Percentiles rank a stretch among this genome's conserved stretches.
These are phyloP conservation scores for Dromiciops gliroides DNA, from an alignment of 2,113 vertebrate species.

Conservation along the genomic window DNA sequence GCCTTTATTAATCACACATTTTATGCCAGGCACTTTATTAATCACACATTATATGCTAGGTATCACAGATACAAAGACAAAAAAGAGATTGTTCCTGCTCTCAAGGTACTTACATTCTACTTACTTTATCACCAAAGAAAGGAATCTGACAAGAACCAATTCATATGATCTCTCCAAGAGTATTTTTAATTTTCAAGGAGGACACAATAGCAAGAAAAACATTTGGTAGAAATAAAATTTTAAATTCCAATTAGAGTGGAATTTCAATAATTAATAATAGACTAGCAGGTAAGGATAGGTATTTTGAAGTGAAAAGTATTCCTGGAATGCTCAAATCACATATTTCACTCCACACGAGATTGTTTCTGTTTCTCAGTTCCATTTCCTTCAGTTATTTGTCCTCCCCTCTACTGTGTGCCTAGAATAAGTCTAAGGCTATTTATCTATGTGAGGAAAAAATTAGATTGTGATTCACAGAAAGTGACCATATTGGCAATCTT, in stretches of 20 bases:
- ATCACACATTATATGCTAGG: not conserved
- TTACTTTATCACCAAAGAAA: not conserved
- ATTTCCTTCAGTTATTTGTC: not conserved
- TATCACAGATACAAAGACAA: not conserved
- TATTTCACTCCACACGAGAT: no score
- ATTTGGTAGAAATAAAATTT: no score
- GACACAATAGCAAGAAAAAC: not conserved
- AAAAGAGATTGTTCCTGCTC: not conserved
- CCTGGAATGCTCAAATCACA: no score
- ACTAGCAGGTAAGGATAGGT: not conserved
- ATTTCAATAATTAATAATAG: no score
- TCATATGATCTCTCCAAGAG: not conserved
- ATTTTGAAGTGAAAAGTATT: not conserved
- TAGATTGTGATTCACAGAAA: no score
- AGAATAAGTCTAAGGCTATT: not conserved
- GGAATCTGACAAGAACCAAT: not conserved
- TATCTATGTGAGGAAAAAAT: not conserved
- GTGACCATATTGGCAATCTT: not conserved
- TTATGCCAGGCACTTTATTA: not conserved
- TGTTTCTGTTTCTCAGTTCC: not conserved
- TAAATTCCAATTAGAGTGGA: no score
- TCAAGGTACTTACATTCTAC: not conserved
- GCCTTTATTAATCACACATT: not conserved
- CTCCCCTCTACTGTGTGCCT: not conserved
- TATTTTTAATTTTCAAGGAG: not conserved